Evolutionary conservation across 2,888 invertebrate genomes (phyloP).

Genomic region (Drosophila melanocephala): DNA sequence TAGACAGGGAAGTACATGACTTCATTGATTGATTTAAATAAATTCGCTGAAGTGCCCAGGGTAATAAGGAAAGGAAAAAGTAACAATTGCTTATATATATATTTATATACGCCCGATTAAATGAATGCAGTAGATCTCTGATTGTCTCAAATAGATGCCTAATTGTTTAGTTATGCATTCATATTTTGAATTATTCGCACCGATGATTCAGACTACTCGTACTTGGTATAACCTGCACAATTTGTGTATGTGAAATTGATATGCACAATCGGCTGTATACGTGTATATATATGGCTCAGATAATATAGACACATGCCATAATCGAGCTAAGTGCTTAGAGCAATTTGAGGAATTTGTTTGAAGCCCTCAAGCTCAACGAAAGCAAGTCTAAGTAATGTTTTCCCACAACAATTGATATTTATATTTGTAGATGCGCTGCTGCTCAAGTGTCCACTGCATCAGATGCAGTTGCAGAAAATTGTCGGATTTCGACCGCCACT

Average conservation of each 20-base stretch:
- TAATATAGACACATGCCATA: constrained; percentile 7
- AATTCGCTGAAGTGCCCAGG: not conserved
- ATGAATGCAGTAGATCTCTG: not conserved
- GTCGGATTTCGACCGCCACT: constrained; percentile 84
- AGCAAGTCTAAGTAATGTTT: not conserved
- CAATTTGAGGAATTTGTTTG: constrained; percentile 52
- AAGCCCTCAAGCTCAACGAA: constrained; percentile 15
- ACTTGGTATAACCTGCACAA: constrained; percentile 23
- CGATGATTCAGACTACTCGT: constrained; percentile 40
- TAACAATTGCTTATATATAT: not conserved
- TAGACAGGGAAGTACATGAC: constrained; percentile 34
- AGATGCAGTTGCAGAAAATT: constrained; percentile 85
- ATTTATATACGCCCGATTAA: not conserved
- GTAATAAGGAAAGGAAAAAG: constrained; percentile 1
- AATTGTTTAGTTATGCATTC: constrained; percentile 59
- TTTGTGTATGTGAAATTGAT: constrained; percentile 53
- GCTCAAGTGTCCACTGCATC: constrained; percentile 84
- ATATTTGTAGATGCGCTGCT: constrained; percentile 74
- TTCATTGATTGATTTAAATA: constrained; percentile 34
- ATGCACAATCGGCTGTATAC: constrained; percentile 29
- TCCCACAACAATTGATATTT: constrained; percentile 6
- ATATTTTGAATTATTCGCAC: constrained; percentile 52
- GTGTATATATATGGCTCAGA: constrained; percentile 17
- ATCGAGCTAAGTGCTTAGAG: constrained; percentile 10
- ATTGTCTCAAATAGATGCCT: constrained; percentile 21